Evolutionary conservation across 2,113 vertebrate species (phyloP).

Genomic region (Bubalus kerabau): DNA sequence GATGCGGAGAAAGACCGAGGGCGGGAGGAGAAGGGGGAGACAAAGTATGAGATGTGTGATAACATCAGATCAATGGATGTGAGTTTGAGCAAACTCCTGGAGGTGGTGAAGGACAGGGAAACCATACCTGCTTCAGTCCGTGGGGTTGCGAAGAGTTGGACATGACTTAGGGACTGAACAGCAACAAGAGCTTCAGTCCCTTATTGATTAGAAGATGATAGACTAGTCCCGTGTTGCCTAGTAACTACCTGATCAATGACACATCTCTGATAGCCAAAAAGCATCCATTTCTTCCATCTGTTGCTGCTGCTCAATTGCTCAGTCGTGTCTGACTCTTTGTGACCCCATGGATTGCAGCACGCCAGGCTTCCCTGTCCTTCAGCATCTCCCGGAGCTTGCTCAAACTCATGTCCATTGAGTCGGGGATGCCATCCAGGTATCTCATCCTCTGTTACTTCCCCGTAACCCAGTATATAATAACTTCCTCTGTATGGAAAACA

Average conservation of each 20-base stretch:
- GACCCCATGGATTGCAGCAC: not conserved
- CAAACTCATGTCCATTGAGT: not conserved
- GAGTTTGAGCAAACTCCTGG: not conserved
- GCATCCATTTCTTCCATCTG: not conserved
- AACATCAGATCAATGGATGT: not conserved
- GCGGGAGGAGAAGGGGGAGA: not conserved
- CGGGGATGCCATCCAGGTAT: not conserved
- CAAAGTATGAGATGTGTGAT: not conserved
- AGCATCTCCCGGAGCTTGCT: accelerated
- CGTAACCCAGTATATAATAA: accelerated
- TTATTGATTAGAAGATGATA: not conserved
- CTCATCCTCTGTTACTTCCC: not conserved
- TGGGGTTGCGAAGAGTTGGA: not conserved
- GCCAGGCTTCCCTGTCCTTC: not conserved
- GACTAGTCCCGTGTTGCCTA: not conserved
- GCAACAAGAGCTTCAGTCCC: not conserved
- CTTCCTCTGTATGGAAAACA: not conserved
- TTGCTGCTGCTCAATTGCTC: accelerated
- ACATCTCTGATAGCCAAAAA: accelerated
- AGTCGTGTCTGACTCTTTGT: not conserved
- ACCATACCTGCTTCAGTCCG: not conserved
- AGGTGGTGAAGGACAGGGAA: not conserved
- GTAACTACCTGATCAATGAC: accelerated
- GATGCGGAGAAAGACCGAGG: accelerated
- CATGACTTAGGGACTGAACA: too few relatives aligned